Evolutionary conservation across 2,113 vertebrate genomes (phyloP), one percentile per base, ranked within the genome.

Genomic region (Apeltes quadracus): DNA sequence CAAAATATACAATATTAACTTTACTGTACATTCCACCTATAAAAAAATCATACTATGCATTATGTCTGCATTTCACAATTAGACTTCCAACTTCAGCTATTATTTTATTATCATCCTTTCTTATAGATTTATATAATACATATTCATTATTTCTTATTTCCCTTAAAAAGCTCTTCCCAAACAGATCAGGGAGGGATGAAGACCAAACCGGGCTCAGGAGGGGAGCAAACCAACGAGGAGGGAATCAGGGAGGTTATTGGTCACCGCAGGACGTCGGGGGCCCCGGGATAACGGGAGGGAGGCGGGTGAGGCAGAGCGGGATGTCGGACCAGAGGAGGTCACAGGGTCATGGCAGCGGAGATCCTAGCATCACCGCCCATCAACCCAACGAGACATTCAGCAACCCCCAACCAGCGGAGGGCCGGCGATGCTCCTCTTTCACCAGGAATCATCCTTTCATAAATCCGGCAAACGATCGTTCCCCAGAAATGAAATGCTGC

Each of bases 1-100:
- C 90, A 93, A 95, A 90, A 96, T 97, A 89, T 97, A 97, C 96
- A 98, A 94, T 97, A 97, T 98, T 94, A 94, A 97, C 94, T 78
- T 85, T 86, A 65, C 89, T 92, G 88, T 92, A 95, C 92, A 92
- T 90, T 94, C 93, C 92, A 91, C 90, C 57, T 78, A 78, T 61
- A 85, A 69, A 61, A 72, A n/a, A 2, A 62, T 85, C 90, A 72
- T 69, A 78, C 22, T 79, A 83, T 90, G 93, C 75, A 65, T 84
- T 86, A 84, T 86, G 39, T 84, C 80, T 86, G 88, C 88, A 89
- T 91, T 76, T 90, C 71, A 55, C 75, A 74, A 75, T 73, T 69
- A 73, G 69, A 86, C 71, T 72, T 78, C 61, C 81, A 73, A 61
- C 34, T 69, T 72, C 56, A 69, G 76, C 67, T 76, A 78, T 34